A percentile compares a stretch with the other conserved stretches of the same genome.
phyloP scores from a whole-genome alignment of 2,797 vertebrate genomes.

The Urophycis tenuis region DNA sequence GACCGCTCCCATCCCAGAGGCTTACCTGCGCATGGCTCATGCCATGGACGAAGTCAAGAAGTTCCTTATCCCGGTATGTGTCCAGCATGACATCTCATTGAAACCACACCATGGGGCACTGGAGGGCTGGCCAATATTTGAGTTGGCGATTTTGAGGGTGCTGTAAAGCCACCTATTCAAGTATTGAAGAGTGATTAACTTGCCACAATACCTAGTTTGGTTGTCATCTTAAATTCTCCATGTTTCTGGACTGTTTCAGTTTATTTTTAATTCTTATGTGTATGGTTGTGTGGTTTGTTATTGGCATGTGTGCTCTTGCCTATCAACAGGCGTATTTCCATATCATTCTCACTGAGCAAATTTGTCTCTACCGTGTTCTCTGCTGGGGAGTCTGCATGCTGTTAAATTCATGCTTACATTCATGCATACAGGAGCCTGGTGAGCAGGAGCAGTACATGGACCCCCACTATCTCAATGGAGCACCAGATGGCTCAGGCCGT shows the following conservation, averaged over 20 bases:
- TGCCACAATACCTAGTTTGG: background rate
- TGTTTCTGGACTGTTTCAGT: background rate
- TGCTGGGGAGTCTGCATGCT: background rate
- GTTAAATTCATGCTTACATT: background rate
- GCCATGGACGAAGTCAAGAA: conserved; percentile 99
- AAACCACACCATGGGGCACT: background rate
- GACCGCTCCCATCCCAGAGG: conserved; percentile 90
- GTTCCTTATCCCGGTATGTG: conserved; percentile 90
- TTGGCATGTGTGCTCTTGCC: background rate
- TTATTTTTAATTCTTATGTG: background rate
- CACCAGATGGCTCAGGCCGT: conserved; percentile 78
- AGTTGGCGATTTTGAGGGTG: background rate
- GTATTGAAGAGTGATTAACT: background rate
- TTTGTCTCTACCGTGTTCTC: background rate
- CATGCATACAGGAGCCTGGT: conserved; percentile 87
- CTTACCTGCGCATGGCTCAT: conserved; percentile 93
- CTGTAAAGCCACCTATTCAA: background rate
- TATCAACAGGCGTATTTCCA: background rate
- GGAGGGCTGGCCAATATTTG: background rate
- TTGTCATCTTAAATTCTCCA: background rate
- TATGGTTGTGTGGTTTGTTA: background rate
- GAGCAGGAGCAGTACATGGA: conserved; percentile 93
- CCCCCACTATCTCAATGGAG: conserved; percentile 89
- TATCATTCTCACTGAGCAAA: background rate
- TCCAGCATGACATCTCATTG: accelerated